phyloP scores from a whole-genome alignment of 2,797 vertebrate species.

The Meda fulgida region DNA sequence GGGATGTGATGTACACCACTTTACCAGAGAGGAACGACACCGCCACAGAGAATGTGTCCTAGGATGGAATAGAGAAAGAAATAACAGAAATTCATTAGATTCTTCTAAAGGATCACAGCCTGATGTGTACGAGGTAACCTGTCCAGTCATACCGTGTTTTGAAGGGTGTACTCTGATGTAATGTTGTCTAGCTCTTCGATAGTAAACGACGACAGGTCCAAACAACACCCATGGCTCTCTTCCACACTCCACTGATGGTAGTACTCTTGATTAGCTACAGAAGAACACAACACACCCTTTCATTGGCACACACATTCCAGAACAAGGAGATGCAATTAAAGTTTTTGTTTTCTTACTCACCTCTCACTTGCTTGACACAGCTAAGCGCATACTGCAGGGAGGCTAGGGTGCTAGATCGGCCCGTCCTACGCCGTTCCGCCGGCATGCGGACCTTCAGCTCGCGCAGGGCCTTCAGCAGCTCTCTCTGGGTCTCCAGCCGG shows the following conservation, averaged over 20 bases:
- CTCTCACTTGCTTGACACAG: constrained; percentile 79
- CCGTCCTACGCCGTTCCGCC: constrained; percentile 77
- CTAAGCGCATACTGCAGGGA: constrained; percentile 82
- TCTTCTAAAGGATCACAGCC: background rate
- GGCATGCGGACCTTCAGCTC: constrained; percentile 84
- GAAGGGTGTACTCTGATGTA: constrained; percentile 78
- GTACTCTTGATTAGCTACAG: constrained; percentile 79
- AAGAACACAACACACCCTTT: background rate
- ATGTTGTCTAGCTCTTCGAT: constrained; percentile 77
- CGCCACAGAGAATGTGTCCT: constrained; percentile 81
- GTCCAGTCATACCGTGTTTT: constrained; percentile 77
- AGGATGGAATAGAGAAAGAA: background rate
- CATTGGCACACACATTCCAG: background rate
- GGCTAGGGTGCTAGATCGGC: constrained; percentile 77
- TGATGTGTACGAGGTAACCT: background rate
- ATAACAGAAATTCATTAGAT: background rate
- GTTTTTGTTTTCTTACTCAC: constrained; percentile 66
- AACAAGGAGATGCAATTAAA: background rate
- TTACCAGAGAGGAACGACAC: constrained; percentile 83
- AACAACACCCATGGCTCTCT: constrained; percentile 67
- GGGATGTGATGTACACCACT: constrained; percentile 80
- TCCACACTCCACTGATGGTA: constrained; percentile 74
- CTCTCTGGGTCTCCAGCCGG: constrained; percentile 80
- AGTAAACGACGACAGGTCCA: constrained; percentile 70
- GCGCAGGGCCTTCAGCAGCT: constrained; percentile 80